Percentiles rank a stretch among this genome's conserved stretches.
These are phyloP conservation scores for Anguilla megastoma DNA, from an alignment of 2,797 vertebrate genomes.

Conservation along the genomic window DNA sequence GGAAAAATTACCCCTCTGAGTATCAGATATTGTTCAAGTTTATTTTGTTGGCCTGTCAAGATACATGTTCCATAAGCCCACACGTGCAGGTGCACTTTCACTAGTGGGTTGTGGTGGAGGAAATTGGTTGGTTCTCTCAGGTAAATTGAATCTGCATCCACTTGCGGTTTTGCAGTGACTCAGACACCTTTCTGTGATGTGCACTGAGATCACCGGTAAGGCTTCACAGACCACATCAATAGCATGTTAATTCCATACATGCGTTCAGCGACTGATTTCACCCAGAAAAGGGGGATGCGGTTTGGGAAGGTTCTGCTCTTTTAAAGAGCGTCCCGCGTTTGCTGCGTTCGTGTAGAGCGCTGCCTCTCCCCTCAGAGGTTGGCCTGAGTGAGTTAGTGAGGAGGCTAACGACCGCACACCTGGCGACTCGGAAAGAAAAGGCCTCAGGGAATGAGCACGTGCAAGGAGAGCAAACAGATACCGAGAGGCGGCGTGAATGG, in stretches of 20 bases:
- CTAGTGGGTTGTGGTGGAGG: background rate
- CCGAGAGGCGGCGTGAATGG: background rate
- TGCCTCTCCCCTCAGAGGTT: background rate
- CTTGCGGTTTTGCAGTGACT: background rate
- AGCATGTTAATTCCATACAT: background rate
- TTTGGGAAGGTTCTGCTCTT: background rate
- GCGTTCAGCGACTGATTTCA: background rate
- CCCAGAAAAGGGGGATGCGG: background rate
- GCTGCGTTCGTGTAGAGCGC: background rate
- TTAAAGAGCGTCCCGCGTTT: background rate
- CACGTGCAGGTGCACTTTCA: background rate
- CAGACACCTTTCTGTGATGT: background rate
- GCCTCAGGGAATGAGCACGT: background rate
- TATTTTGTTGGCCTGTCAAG: no score
- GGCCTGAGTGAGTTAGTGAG: background rate
- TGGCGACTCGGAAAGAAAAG: background rate
- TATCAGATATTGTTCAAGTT: no score
- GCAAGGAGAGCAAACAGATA: background rate
- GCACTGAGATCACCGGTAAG: background rate
- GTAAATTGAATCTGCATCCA: background rate
- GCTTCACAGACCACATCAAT: background rate
- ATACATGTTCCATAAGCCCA: background rate
- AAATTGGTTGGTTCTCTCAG: background rate
- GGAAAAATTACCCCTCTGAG: background rate
- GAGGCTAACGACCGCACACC: background rate